phyloP scores from a whole-genome alignment of 2,113 vertebrate species.

The Panurus biarmicus region DNA sequence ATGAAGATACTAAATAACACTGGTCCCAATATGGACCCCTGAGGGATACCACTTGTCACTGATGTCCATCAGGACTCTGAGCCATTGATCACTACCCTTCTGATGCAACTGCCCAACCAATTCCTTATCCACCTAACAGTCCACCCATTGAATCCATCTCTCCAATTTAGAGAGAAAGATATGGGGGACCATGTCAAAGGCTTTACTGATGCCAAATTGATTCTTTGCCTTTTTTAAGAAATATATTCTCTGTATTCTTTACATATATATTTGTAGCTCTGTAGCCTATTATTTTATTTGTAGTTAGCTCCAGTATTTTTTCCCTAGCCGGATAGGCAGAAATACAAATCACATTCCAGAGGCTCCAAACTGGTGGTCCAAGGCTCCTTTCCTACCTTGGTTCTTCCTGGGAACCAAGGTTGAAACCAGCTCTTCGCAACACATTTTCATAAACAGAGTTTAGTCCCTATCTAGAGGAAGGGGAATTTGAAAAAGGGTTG shows the following conservation, averaged over 20 bases:
- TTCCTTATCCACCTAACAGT: not conserved
- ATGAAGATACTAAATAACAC: not conserved
- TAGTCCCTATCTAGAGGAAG: not conserved
- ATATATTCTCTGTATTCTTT: not conserved
- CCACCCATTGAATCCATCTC: not conserved
- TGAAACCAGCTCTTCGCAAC: not conserved
- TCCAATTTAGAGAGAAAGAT: not conserved
- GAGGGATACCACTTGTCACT: not conserved
- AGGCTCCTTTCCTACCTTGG: not conserved
- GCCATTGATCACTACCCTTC: not conserved
- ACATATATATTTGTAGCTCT: not conserved
- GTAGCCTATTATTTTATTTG: not conserved
- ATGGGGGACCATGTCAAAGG: not conserved
- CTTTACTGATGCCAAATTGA: not conserved
- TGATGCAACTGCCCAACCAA: not conserved
- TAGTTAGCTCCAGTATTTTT: not conserved
- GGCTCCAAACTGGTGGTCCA: not conserved
- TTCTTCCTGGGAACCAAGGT: not conserved
- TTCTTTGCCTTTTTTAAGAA: not conserved
- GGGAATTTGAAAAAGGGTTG: not conserved
- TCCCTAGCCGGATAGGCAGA: not conserved
- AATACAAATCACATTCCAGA: not conserved
- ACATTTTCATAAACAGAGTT: not conserved
- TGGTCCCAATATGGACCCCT: not conserved
- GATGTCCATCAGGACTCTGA: not conserved